Evolutionary conservation across 2,113 vertebrate genomes (phyloP).

Genomic region (Actenoides lindsayi): DNA sequence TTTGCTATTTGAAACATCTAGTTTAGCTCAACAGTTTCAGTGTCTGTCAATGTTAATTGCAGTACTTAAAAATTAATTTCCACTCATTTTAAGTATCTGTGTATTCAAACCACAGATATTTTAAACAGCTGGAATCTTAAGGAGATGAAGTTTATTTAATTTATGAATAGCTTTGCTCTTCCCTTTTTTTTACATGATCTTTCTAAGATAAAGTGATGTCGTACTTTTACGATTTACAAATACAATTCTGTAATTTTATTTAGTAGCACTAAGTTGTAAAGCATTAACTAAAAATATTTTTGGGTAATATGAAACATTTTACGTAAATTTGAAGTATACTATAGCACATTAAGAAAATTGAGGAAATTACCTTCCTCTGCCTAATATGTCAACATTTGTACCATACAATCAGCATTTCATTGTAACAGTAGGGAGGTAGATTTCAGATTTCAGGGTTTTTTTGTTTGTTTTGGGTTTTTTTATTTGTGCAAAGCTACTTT

Average conservation of each 20-base stretch:
- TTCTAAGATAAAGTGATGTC: slow-evolving; percentile 11
- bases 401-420: background rate
- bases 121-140: slow-evolving; percentile 68
- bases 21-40: background rate
- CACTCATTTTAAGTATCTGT: background rate
- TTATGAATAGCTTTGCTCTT: slow-evolving; percentile 50
- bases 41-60: background rate
- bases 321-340: background rate
- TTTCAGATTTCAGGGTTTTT: background rate
- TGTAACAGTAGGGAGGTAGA: slow-evolving; percentile 48
- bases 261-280: slow-evolving; percentile 19
- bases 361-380: slow-evolving; percentile 4
- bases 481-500: slow-evolving; percentile 65
- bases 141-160: slow-evolving; percentile 19
- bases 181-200: background rate
- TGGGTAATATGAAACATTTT: background rate
- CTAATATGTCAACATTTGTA: background rate
- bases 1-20: background rate
- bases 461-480: background rate
- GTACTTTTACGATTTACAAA: background rate
- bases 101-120: slow-evolving; percentile 27
- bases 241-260: slow-evolving; percentile 25
- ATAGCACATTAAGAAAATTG: background rate
- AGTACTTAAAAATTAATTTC: background rate
- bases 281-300: slow-evolving; percentile 21